Conservation (phyloP, 2,888 invertebrate species). For the Plusia festucae region DNA sequence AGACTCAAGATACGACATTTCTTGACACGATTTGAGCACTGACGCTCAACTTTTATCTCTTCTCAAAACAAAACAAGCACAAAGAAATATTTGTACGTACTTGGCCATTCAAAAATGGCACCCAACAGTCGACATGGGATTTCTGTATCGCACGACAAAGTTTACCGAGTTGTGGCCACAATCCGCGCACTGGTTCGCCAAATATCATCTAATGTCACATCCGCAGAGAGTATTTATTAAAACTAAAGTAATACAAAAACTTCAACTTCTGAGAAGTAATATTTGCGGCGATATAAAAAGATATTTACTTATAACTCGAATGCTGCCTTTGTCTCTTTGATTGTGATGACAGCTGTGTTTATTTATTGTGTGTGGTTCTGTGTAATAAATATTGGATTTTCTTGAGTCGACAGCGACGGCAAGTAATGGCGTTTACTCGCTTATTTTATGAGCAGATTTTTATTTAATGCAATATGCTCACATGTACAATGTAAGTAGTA, state of each 20-base stretch:
- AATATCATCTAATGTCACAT: slow-evolving; percentile 55
- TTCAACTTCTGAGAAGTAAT: slow-evolving; percentile 43
- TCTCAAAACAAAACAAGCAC: slow-evolving; percentile 37
- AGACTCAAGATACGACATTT: slow-evolving; percentile 13
- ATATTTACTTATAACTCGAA: slow-evolving; percentile 37
- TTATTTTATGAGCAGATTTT: slow-evolving; percentile 31
- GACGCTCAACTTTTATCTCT: slow-evolving; percentile 42
- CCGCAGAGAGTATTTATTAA: slow-evolving; percentile 55
- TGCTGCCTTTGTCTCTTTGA: slow-evolving; percentile 40
- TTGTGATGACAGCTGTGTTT: slow-evolving; percentile 48
- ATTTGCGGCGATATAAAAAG: slow-evolving; percentile 45
- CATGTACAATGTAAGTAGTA: neutral
- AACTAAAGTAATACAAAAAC: slow-evolving; percentile 55
- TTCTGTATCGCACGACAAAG: slow-evolving; percentile 57
- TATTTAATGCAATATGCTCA: slow-evolving; percentile 13
- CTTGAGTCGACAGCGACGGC: slow-evolving; percentile 27
- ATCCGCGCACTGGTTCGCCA: slow-evolving; percentile 44
- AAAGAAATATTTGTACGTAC: slow-evolving; percentile 54
- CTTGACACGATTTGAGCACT: slow-evolving; percentile 13
- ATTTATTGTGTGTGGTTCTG: slow-evolving; percentile 49
- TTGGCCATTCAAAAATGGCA: slow-evolving; percentile 49
- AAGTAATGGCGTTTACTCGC: slow-evolving; percentile 23
- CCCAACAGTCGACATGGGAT: slow-evolving; percentile 61
- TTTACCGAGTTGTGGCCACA: slow-evolving; percentile 64
- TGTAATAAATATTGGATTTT: slow-evolving; percentile 53